Conservation (phyloP, 2,888 invertebrate species). For the Cataglyphis rosenhaueri region DNA sequence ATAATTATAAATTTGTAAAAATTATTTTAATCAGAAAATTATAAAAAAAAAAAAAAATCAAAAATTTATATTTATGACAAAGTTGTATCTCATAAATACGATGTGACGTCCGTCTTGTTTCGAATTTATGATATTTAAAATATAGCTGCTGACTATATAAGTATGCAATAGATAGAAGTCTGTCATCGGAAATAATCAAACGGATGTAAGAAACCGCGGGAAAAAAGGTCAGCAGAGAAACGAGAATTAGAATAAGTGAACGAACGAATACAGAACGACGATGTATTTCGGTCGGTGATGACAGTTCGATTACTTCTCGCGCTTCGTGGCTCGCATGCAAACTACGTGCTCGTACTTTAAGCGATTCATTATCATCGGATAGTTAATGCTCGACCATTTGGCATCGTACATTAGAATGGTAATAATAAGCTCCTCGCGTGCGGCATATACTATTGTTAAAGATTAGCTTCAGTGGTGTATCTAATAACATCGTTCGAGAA, state of each 20-base stretch:
- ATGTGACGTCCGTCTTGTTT: neutral
- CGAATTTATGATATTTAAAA: neutral
- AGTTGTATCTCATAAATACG: neutral
- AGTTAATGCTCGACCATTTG: constrained; percentile 46
- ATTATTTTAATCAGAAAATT: neutral
- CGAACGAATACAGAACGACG: constrained; percentile 45
- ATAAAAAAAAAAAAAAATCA: neutral
- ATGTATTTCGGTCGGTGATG: constrained; percentile 62
- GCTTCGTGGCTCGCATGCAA: constrained; percentile 26
- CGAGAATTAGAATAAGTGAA: neutral
- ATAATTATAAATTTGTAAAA: neutral
- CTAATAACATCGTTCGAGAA: neutral
- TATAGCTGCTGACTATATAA: neutral
- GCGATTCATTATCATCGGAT: constrained; percentile 46
- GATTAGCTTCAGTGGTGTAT: constrained; percentile 4
- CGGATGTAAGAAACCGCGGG: neutral
- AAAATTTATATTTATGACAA: neutral
- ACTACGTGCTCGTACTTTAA: constrained; percentile 38
- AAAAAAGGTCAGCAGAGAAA: neutral
- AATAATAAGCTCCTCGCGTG: constrained; percentile 43
- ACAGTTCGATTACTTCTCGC: constrained; percentile 67
- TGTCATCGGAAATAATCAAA: constrained; percentile 15
- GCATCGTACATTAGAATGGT: constrained; percentile 41
- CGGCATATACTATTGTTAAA: constrained; percentile 33
- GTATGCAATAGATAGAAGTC: neutral